phyloP scores from a whole-genome alignment of 2,797 vertebrate genomes.

The Pangasius djambal region DNA sequence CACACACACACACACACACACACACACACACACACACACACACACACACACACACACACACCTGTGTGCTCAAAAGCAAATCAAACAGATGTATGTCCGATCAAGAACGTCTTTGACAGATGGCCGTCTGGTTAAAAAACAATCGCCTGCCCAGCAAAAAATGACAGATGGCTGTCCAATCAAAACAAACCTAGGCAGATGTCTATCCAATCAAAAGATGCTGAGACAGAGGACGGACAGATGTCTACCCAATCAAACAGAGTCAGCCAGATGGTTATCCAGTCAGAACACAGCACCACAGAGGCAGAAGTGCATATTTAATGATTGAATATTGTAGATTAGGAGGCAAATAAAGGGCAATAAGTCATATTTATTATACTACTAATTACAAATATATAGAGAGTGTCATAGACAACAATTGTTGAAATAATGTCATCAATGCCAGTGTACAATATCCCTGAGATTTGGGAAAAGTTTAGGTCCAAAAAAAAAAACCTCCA shows the following conservation, averaged over 20 bases:
- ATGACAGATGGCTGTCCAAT: slow-evolving; percentile 25
- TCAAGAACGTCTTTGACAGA: slow-evolving; percentile 4
- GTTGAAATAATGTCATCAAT: neutral
- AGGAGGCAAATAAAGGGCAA: neutral
- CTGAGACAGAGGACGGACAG: neutral
- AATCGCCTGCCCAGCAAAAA: neutral
- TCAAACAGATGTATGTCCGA: slow-evolving; percentile 7
- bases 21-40: neutral
- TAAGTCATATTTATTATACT: neutral
- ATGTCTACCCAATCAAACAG: neutral
- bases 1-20: too few relatives aligned
- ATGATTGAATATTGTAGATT: neutral
- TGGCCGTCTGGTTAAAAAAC: slow-evolving; percentile 6
- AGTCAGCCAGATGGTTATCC: slow-evolving; percentile 1
- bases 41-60: neutral
- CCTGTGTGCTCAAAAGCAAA: neutral
- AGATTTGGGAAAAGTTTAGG: too few relatives aligned
- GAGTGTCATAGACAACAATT: neutral
- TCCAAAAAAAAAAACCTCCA: too few relatives aligned
- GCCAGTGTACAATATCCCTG: too few relatives aligned
- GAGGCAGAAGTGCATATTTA: neutral
- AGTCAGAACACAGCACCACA: neutral
- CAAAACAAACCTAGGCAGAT: neutral
- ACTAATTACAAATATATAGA: neutral
- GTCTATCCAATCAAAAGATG: slow-evolving; percentile 16